Percentiles rank a stretch among this genome's conserved stretches.
Conservation (phyloP, 2,888 invertebrate species). For the Lasioglossum malachurum region DNA sequence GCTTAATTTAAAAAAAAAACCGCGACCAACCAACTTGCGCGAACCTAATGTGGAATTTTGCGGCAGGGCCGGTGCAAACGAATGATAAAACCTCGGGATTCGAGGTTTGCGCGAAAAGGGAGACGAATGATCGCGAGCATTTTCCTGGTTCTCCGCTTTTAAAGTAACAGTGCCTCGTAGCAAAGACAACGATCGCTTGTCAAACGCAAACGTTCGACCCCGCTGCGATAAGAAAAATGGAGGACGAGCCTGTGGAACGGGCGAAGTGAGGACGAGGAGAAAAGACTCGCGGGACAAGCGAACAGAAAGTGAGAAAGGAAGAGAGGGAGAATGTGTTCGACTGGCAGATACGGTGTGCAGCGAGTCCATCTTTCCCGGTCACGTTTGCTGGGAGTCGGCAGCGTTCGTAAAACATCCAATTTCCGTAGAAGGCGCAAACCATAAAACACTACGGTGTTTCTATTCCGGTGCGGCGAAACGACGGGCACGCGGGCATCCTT, state of each 20-base stretch:
- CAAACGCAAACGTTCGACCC: constrained; percentile 61
- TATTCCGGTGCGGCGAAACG: constrained; percentile 53
- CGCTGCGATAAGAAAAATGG: constrained; percentile 47
- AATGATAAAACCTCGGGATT: not conserved
- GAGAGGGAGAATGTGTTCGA: not conserved
- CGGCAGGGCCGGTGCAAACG: not conserved
- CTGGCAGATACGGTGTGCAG: not conserved
- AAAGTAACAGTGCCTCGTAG: constrained; percentile 3
- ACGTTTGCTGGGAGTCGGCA: constrained; percentile 51
- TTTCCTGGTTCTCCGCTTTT: not conserved
- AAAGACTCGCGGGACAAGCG: not conserved
- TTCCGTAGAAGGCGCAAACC: constrained; percentile 65
- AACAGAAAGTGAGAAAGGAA: not conserved
- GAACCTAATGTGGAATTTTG: not conserved
- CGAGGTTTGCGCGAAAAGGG: not conserved
- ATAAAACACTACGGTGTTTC: constrained; percentile 65
- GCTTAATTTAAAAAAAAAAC: too few relatives aligned
- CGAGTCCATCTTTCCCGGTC: constrained; percentile 45
- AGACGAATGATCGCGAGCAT: constrained; percentile 12
- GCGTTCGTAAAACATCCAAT: constrained; percentile 71
- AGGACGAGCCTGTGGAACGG: constrained; percentile 17
- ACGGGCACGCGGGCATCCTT: constrained; percentile 25
- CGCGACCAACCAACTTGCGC: too few relatives aligned
- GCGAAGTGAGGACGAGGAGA: not conserved
- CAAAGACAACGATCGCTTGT: constrained; percentile 50